These are phyloP conservation scores for Indicator maculatus DNA, from an alignment of 2,113 vertebrate genomes.

Conservation along the genomic window DNA sequence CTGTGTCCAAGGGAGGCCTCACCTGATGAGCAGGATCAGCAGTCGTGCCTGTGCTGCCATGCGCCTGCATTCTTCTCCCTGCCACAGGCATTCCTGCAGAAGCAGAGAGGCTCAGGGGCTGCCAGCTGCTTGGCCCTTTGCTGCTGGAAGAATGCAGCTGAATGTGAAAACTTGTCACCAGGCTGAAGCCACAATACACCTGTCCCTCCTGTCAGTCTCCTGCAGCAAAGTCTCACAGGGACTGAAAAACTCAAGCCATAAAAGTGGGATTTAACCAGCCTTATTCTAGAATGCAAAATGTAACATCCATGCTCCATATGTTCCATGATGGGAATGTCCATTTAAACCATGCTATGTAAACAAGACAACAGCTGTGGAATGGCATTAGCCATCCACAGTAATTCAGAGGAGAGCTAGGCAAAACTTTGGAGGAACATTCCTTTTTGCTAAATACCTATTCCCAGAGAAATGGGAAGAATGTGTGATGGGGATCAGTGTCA, in stretches of 20 bases:
- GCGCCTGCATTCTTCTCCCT: constrained; percentile 45
- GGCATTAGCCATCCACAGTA: neutral
- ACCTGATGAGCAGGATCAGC: constrained; percentile 22
- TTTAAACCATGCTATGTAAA: constrained; percentile 73
- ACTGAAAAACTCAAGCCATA: constrained; percentile 73
- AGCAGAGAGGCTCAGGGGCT: constrained; percentile 53
- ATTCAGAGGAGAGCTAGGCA: constrained; percentile 39
- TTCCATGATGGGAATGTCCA: constrained; percentile 36
- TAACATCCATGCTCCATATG: constrained; percentile 49
- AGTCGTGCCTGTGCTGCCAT: neutral
- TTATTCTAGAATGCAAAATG: constrained; percentile 66
- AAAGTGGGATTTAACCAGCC: constrained; percentile 74
- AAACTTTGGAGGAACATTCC: constrained; percentile 59
- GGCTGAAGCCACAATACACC: constrained; percentile 73
- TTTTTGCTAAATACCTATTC: constrained; percentile 31
- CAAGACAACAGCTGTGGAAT: constrained; percentile 75
- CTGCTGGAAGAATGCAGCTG: constrained; percentile 74
- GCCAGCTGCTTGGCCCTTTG: constrained; percentile 76
- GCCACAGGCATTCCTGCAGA: constrained; percentile 69
- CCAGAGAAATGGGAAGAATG: constrained; percentile 23
- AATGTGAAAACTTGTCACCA: constrained; percentile 79
- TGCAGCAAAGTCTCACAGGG: constrained; percentile 65
- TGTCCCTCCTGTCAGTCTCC: constrained; percentile 82
- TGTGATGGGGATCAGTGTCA: neutral
- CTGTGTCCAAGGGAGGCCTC: neutral